Evolutionary conservation across 2,888 invertebrate genomes (phyloP).

Genomic region (Labia minor): DNA sequence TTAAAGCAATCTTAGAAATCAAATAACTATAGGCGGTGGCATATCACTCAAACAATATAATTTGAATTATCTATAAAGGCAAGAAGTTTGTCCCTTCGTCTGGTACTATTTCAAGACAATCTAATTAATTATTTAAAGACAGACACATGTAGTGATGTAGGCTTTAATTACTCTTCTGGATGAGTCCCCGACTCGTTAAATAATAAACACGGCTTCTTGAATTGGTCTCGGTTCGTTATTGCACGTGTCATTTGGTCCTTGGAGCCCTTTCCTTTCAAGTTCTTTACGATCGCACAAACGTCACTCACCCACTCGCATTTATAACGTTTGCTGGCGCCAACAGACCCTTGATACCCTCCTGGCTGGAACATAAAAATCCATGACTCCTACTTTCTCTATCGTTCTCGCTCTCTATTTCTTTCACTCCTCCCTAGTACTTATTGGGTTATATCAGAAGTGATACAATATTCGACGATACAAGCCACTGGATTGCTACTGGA

Average conservation of each 20-base stretch:
- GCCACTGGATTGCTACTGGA: background rate
- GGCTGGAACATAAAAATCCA: background rate
- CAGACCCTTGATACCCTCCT: background rate
- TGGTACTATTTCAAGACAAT: too few species aligned
- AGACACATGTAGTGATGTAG: too few species aligned
- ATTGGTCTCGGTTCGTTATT: background rate
- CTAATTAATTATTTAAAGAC: too few species aligned
- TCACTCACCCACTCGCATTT: constrained; percentile 1
- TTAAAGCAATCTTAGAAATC: too few species aligned
- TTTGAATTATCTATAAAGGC: too few species aligned
- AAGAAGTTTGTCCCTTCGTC: too few species aligned
- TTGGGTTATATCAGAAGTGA: background rate
- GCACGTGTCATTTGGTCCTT: background rate
- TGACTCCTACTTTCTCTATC: background rate
- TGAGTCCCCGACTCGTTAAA: too few species aligned
- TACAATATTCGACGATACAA: constrained; percentile 8
- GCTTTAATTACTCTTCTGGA: too few species aligned
- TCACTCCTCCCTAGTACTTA: background rate
- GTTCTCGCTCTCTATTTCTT: background rate
- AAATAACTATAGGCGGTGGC: too few species aligned
- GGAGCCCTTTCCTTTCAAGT: background rate
- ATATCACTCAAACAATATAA: too few species aligned
- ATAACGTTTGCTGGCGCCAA: constrained; percentile 5
- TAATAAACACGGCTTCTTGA: background rate
- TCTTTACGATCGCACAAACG: background rate